Conservation (phyloP, 2,113 vertebrate species). For the Mirza zaza region DNA sequence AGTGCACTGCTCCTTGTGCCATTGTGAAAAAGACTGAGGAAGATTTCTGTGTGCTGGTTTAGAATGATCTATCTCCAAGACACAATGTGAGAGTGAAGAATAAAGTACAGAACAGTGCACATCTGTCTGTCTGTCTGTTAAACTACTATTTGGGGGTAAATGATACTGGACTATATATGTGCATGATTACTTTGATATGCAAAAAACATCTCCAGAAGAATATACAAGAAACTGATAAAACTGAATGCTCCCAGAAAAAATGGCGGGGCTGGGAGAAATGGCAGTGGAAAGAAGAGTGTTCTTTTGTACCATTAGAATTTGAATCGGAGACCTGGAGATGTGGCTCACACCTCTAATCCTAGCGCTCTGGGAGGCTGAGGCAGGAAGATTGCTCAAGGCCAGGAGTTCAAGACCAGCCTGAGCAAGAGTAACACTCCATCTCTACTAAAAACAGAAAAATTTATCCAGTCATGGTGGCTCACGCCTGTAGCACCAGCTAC, state of each 20-base stretch:
- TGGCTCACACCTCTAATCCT: not conserved
- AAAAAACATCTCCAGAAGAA: not conserved
- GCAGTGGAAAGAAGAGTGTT: not conserved
- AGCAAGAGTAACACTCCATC: no score
- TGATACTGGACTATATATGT: not conserved
- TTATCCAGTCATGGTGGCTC: no score
- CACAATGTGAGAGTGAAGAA: not conserved
- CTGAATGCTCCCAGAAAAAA: not conserved
- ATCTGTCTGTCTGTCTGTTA: not conserved
- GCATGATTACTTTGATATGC: not conserved
- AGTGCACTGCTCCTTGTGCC: not conserved
- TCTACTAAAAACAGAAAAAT: no score
- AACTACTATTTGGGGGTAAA: not conserved
- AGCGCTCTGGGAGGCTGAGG: not conserved
- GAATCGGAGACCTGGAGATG: no score
- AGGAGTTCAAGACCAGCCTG: not conserved
- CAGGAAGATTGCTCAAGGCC: not conserved
- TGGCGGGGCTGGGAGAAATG: not conserved
- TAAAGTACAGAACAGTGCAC: not conserved
- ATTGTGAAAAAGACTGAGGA: not conserved
- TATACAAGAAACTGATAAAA: not conserved
- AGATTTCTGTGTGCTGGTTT: not conserved
- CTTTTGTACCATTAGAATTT: not conserved
- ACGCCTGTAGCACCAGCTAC: no score
- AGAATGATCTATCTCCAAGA: not conserved